Base-by-base conservation (phyloP, 2,888 invertebrate species). In the Scaptodrosophila latifasciaeformis region DNA sequence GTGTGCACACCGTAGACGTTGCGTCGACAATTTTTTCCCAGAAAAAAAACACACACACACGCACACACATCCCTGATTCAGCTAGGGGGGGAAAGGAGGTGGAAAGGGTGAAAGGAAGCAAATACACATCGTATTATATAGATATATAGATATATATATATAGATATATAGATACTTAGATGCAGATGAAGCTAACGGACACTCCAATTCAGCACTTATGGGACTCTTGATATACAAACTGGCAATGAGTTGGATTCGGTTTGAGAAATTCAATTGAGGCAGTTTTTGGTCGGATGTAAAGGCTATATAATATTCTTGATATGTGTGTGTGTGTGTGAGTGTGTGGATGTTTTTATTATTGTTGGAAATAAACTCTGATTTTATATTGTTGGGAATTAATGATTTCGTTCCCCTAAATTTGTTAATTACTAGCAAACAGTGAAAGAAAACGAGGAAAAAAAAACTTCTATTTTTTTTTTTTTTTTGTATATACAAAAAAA, bases 1-100 rank as follows among this genome's bases (percentile, higher is more conserved):
- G 56, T 31, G 40, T 42, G 54, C 51, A 62, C 66, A 59, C 56
- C 71, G 81, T 63, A 83, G 83, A 83, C 83, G 76, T 70, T 64
- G 66, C 76, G 83, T 82, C 83, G 83, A 83, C 83, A 83, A 63
- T 75, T 74, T 82, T 78, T 83, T 82, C 83, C 68, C 66, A 71
- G 82, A 83, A 82, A 70, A 60, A 66, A 65, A 61, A 53, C 54
- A 54, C 49, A 56, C 49, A 52, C 48, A 24, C 37, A 62, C 47
- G 21, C 37, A 45, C 59, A 44, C 17, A 40, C 39, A 48, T 59
- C 55, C 34, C 12, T n/a, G n/a, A n/a, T n/a, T n/a, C n/a, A n/a
- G n/a, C n/a, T n/a, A n/a, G n/a, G n/a, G n/a, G n/a, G n/a, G n/a
- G n/a, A n/a, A n/a, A n/a, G n/a, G n/a, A n/a, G n/a, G n/a, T n/a